Base-by-base conservation (phyloP, 2,888 invertebrate species). In the Rhingia rostrata region DNA sequence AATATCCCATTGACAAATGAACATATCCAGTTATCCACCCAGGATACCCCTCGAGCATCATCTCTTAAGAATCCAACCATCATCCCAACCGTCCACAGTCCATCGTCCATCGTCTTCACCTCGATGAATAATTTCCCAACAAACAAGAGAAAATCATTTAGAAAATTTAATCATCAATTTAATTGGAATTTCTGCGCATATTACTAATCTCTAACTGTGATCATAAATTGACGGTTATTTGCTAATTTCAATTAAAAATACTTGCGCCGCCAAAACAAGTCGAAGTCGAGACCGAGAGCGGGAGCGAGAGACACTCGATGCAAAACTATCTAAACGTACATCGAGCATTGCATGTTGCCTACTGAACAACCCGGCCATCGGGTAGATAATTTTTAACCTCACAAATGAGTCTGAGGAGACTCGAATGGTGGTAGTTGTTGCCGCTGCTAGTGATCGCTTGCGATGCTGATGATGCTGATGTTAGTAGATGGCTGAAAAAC, bases 181-280 rank as follows among this genome's bases (percentile, higher is more conserved):
- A 84, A 84, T 84, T 80, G 84, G 79, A 84, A 79, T 84, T 79
- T 80, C 74, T 84, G 70, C 74, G 74, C 84, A 61, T 66, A 79
- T 84, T 56, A 75, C 79, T 80, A 75, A 84, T 84, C 84, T 84
- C 84, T 80, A 84, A 79, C 80, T 79, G 84, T 75, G 74, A 84
- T 84, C 84, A 56, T 84, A 84, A 84, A 80, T 84, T 70, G 84
- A 79, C 84, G 84, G 79, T 84, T 84, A 84, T 84, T 84, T 84
- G 84, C 79, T 84, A 84, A 84, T 84, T 84, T 84, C 84, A 84
- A 84, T 80, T 84, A 84, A 84, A 84, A 84, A 84, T 61, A 61
- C 79, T 75, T 51, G 60, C 14, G 49, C n/a, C 10, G 53, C 12
- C n/a, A 60, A 61, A 33, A 33, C 4, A 56, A 22, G 22, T 22